Evolutionary conservation across 2,113 vertebrate genomes (phyloP).

Genomic region (Callocephalon fimbriatum): DNA sequence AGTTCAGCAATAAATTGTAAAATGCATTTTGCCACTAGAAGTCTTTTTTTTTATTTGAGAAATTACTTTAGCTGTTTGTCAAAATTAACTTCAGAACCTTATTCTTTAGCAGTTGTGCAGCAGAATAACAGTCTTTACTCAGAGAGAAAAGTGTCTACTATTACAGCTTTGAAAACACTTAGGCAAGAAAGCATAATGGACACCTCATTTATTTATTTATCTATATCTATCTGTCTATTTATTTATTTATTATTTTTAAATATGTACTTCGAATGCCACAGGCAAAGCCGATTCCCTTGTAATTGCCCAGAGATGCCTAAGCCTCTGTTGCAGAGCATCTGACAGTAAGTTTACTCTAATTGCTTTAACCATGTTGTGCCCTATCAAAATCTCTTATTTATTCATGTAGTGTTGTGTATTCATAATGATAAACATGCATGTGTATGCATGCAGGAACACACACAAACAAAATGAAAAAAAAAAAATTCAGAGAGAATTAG

Average conservation of each 20-base stretch:
- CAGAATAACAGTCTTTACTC: neutral
- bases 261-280: neutral
- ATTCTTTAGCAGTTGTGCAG: neutral
- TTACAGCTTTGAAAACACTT: slow-evolving; percentile 20
- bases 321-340: neutral
- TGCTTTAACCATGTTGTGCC: neutral
- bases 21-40: neutral
- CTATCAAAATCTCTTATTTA: neutral
- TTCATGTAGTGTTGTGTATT: neutral
- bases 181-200: neutral
- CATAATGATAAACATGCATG: neutral
- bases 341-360: neutral
- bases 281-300: neutral
- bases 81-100: slow-evolving; percentile 49
- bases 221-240: neutral
- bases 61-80: neutral
- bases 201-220: neutral
- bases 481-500: neutral
- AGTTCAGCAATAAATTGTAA: slow-evolving; percentile 37
- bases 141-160: neutral
- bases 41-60: neutral
- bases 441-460: neutral
- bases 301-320: neutral
- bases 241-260: neutral
- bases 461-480: neutral